phyloP scores from a whole-genome alignment of 37 sponge, comb jelly and placozoan species.

The Halisarca cf. caerulea region DNA sequence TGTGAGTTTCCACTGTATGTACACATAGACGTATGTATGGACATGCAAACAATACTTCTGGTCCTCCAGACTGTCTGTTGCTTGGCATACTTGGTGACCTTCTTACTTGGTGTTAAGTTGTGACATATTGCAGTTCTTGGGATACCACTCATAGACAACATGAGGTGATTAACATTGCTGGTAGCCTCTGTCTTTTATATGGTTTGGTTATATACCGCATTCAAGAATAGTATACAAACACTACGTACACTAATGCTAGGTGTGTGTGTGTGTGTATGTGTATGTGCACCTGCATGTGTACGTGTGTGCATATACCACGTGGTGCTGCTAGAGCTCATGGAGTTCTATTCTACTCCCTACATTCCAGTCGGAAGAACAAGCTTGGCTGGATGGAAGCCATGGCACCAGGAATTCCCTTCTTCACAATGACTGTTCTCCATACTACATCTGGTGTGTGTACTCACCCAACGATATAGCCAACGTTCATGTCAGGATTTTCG shows the following conservation, averaged over 20 bases:
- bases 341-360: too few species aligned
- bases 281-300: too few species aligned
- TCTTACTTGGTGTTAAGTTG: constrained; percentile 47
- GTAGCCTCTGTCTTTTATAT: constrained; percentile 35
- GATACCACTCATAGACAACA: neutral
- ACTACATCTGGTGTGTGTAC: constrained; percentile 38
- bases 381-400: constrained; percentile 27
- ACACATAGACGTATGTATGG: too few species aligned
- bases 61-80: too few species aligned
- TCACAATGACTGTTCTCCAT: constrained; percentile 44
- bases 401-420: constrained; percentile 45
- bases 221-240: constrained; percentile 60
- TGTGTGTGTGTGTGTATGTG: too few species aligned
- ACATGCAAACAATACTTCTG: too few species aligned
- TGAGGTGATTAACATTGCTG: constrained; percentile 57
- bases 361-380: neutral
- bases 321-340: too few species aligned
- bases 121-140: constrained; percentile 58
- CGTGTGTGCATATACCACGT: too few species aligned
- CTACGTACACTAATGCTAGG: too few species aligned
- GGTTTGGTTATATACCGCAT: constrained; percentile 22
- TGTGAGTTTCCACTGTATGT: too few species aligned
- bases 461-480: constrained; percentile 55
- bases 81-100: constrained; percentile 61
- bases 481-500: constrained; percentile 47